These are phyloP conservation scores for Mohoua ochrocephala DNA, from an alignment of 2,113 vertebrate species.

Conservation along the genomic window DNA sequence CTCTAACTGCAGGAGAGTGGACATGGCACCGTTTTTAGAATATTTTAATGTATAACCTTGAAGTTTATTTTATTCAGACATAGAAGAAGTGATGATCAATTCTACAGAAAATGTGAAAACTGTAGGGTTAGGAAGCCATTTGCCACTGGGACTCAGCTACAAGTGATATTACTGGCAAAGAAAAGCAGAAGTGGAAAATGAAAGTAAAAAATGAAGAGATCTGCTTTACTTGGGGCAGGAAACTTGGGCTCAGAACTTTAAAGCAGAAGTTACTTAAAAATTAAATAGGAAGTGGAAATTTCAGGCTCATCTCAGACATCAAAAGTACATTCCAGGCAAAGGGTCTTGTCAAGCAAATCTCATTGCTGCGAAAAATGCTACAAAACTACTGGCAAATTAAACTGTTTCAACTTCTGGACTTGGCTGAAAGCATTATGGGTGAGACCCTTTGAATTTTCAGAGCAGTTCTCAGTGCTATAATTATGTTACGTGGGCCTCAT, in stretches of 20 bases:
- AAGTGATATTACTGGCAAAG: neutral
- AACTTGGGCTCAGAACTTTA: neutral
- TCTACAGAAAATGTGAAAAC: neutral
- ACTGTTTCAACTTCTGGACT: neutral
- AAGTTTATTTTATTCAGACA: neutral
- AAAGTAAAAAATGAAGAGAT: slow-evolving; percentile 20
- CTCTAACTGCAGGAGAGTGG: neutral
- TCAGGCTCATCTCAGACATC: neutral
- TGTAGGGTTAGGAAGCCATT: neutral
- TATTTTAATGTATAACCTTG: neutral
- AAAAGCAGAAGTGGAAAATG: slow-evolving; percentile 40
- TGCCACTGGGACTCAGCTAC: neutral
- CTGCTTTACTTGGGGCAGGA: neutral
- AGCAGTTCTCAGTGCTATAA: neutral
- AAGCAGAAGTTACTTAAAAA: slow-evolving; percentile 17
- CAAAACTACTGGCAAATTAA: neutral
- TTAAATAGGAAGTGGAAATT: neutral
- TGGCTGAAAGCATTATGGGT: neutral
- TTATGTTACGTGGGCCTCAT: neutral
- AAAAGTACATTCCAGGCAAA: neutral
- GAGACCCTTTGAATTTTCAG: neutral
- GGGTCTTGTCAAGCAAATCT: neutral
- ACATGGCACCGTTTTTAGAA: neutral
- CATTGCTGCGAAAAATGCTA: neutral
- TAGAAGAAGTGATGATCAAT: neutral